Percentiles rank a stretch among this genome's conserved stretches.
Conservation (phyloP, 2,797 vertebrate species). For the Sandelia bainsii region DNA sequence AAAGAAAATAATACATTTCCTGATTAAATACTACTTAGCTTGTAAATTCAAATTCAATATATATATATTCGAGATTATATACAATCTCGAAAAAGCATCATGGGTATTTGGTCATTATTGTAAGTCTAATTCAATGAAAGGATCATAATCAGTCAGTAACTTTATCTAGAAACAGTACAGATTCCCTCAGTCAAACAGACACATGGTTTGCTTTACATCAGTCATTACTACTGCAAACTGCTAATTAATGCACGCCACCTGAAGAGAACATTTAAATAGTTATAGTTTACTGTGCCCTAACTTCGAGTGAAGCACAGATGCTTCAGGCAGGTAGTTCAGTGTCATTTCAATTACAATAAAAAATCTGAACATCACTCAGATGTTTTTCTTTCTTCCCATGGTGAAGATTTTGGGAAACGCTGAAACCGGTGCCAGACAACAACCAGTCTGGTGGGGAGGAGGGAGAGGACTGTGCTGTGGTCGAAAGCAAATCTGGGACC, state of each 20-base stretch:
- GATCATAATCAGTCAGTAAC: background rate
- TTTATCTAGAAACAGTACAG: background rate
- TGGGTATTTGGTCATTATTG: too few relatives aligned
- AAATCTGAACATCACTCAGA: background rate
- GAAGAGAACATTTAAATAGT: background rate
- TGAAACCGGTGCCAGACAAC: conserved; percentile 27
- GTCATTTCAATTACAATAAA: background rate
- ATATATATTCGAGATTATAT: too few relatives aligned
- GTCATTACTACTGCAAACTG: background rate
- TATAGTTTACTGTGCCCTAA: too few relatives aligned
- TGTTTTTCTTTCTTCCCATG: background rate
- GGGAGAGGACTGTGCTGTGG: conserved; percentile 50
- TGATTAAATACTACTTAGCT: too few relatives aligned
- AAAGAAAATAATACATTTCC: background rate
- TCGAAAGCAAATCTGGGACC: conserved; percentile 18
- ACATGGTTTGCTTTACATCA: background rate
- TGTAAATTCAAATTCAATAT: too few relatives aligned
- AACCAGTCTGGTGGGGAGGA: background rate
- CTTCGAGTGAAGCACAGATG: background rate
- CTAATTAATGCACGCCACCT: background rate
- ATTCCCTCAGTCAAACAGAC: background rate
- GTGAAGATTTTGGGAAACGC: conserved; percentile 28
- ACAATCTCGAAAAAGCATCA: too few relatives aligned
- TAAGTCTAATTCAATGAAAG: too few relatives aligned
- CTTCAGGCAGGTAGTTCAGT: background rate